These are phyloP conservation scores for Phaetusa simplex DNA, from an alignment of 2,113 vertebrate genomes.

Conservation along the genomic window DNA sequence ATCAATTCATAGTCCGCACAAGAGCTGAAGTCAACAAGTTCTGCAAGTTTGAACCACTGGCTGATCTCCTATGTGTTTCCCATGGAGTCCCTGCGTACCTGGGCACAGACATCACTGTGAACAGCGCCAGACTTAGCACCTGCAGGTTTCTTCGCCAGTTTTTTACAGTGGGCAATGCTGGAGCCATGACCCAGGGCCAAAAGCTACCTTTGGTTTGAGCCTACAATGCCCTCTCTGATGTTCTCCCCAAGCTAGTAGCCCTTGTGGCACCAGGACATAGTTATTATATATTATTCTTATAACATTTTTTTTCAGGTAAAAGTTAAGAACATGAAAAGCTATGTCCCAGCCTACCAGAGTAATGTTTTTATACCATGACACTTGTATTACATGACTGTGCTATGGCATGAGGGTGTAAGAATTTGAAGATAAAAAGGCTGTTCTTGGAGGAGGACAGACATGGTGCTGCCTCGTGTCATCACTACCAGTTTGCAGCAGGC, in stretches of 20 bases:
- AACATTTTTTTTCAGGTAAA: neutral
- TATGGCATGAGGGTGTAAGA: neutral
- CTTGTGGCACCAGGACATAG: neutral
- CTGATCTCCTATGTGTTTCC: neutral
- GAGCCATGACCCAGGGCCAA: neutral
- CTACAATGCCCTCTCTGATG: neutral
- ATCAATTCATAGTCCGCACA: neutral
- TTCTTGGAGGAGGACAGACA: neutral
- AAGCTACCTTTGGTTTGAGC: neutral
- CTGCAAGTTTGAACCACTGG: neutral
- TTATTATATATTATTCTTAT: neutral
- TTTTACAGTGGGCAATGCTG: neutral
- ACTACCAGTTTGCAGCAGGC: neutral
- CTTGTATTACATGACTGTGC: neutral
- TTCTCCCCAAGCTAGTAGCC: neutral
- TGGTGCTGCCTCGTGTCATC: neutral
- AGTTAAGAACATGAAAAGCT: neutral
- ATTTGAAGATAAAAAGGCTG: neutral
- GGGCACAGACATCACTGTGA: neutral
- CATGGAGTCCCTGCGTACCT: neutral
- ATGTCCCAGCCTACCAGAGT: neutral
- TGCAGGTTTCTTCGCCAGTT: neutral
- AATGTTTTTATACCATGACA: neutral
- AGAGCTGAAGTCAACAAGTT: neutral
- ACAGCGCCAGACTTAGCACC: neutral